Evolutionary conservation across 1,140 invertebrate genomes (phyloP), one percentile per base, ranked within the genome.

Genomic region (Mylabris phalerata): DNA sequence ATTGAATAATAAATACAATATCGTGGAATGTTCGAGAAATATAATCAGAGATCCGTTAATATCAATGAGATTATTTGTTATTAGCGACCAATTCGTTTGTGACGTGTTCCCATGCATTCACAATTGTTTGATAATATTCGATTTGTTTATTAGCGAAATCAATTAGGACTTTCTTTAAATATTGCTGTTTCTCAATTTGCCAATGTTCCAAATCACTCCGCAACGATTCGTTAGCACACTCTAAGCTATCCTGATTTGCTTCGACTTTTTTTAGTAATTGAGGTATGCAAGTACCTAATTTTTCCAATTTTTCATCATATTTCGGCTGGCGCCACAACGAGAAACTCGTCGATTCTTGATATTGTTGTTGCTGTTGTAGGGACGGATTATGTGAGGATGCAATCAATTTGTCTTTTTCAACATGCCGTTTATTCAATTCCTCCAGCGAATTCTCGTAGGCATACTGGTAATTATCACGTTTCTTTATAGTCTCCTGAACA

Each of bases 191-290:
- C 57, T 86, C 85, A 11, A 77, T 68, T 59, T 86, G 82, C 87
- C 87, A 90, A 52, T 85, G 74, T 43, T 86, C 82, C 55, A 88
- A 73, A 70, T 89, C 87, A 38, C 85, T 84, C 46, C 84, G 76
- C 4, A 90, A 73, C 70, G 85, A 83, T 69, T 87, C 84, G 69
- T 87, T 88, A 0, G 86, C 84, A 68, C 84, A 85, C 69, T 86
- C 85, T 38, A 86, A 71, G 56, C 80, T 82, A 71, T 89, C 86
- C 63, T 84, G 82, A 42, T 78, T 67, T n/a, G 78, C 69, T 67
- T 84, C 82, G 0, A 77, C 77, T 40, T 78, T 77, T 65, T 82
- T 80, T 4, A 79, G 72, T 24, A 83, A 67, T 43, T 80, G 78
- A 2, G 80, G 80, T 61, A 83, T 81, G 5, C 62, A 55, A 13